Percentiles rank a stretch among this genome's conserved stretches.
phyloP scores from a whole-genome alignment of 2,888 invertebrate species.

The Heliconius hortense region DNA sequence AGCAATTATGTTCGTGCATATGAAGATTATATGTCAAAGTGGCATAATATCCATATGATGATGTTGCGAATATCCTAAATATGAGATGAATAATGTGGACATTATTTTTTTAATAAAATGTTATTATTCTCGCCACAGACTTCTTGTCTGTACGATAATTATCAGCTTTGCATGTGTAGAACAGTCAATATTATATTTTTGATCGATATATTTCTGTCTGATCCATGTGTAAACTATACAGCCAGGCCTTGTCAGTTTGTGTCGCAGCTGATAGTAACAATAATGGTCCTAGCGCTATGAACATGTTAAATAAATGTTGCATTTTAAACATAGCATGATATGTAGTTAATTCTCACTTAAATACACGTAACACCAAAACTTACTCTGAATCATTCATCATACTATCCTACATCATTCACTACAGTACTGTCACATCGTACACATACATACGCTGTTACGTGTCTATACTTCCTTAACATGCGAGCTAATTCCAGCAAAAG shows the following conservation, averaged over 20 bases:
- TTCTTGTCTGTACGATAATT: too few relatives aligned
- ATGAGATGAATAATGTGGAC: not conserved
- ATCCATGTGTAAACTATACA: conserved; percentile 14
- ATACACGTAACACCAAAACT: not conserved
- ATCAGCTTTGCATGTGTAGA: conserved; percentile 24
- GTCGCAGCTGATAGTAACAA: conserved; percentile 2
- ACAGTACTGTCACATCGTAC: conserved; percentile 8
- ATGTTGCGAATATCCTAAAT: too few relatives aligned
- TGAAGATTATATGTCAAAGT: not conserved
- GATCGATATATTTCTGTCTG: conserved; percentile 11
- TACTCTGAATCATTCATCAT: not conserved
- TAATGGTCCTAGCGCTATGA: not conserved
- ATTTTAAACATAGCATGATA: conserved; percentile 4
- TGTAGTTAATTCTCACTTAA: conserved; percentile 7
- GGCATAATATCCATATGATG: not conserved
- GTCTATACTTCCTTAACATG: conserved; percentile 16
- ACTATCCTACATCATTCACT: conserved; percentile 6
- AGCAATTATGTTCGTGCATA: not conserved
- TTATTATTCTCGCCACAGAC: not conserved
- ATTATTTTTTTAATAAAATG: not conserved
- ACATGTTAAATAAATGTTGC: conserved; percentile 11
- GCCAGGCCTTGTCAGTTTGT: conserved; percentile 16
- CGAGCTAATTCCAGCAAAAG: conserved; percentile 52
- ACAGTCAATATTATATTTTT: conserved; percentile 2
- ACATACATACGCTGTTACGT: conserved; percentile 19